Evolutionary conservation across 2,113 vertebrate species (phyloP).

Genomic region (Anser cygnoides): DNA sequence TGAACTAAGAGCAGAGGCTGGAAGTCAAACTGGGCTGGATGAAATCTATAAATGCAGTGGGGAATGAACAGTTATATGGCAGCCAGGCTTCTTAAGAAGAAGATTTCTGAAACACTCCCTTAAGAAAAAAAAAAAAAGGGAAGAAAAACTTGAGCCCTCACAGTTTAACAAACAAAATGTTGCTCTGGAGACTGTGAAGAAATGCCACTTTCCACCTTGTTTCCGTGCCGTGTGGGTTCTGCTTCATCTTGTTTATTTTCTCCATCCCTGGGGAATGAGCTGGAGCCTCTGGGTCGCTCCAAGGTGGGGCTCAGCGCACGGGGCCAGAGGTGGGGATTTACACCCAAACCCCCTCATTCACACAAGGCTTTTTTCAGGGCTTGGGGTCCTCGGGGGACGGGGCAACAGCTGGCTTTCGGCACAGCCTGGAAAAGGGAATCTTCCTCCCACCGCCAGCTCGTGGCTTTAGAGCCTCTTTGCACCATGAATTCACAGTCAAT

Average conservation of each 20-base stretch:
- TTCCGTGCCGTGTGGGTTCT: neutral
- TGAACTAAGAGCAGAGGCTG: neutral
- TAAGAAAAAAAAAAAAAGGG: neutral
- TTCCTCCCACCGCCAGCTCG: accelerated
- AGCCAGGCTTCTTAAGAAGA: neutral
- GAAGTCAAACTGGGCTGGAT: neutral
- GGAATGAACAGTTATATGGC: neutral
- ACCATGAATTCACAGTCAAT: constrained; percentile 37
- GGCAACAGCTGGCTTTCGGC: constrained; percentile 1
- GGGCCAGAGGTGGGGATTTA: neutral
- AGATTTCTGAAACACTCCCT: neutral
- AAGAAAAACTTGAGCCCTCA: neutral
- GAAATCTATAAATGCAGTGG: neutral
- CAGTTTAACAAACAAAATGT: neutral
- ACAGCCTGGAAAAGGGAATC: constrained; percentile 11
- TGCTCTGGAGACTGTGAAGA: neutral
- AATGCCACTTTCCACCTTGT: neutral
- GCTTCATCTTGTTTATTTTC: neutral
- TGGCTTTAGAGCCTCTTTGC: constrained; percentile 21
- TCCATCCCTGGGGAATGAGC: neutral
- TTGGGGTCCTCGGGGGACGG: neutral
- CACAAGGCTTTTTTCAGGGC: neutral
- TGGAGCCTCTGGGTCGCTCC: neutral
- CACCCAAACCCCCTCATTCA: neutral
- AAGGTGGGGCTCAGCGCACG: accelerated